phyloP scores from a whole-genome alignment of 2,797 vertebrate species.

The Phalloptychus januarius region DNA sequence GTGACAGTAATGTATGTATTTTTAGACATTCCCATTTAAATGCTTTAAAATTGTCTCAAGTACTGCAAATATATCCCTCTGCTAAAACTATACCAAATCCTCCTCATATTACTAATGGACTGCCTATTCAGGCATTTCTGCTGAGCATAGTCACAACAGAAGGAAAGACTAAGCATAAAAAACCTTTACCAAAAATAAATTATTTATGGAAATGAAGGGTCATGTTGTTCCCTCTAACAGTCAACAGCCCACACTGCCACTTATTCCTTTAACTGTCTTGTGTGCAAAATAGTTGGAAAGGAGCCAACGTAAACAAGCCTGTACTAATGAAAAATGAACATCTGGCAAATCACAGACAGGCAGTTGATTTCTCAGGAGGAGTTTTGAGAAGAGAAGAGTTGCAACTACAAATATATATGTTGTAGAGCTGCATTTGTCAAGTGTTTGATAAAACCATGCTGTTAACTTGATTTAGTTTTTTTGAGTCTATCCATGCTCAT shows the following conservation, averaged over 20 bases:
- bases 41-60: not conserved
- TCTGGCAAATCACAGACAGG: constrained; percentile 8
- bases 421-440: not conserved
- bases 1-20: not conserved
- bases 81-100: constrained; percentile 3
- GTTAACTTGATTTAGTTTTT: not conserved
- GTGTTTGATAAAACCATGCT: constrained; percentile 1
- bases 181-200: not conserved
- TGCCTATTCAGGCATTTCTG: not conserved
- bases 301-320: constrained; percentile 19
- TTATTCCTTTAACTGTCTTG: constrained; percentile 7
- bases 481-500: not conserved
- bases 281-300: constrained; percentile 8
- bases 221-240: constrained; percentile 6
- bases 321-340: constrained; percentile 16
- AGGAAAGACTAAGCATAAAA: constrained; percentile 10
- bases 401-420: constrained; percentile 1
- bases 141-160: constrained; percentile 1
- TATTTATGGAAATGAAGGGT: not conserved
- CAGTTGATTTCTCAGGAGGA: constrained; percentile 11
- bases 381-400: not conserved
- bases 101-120: not conserved
- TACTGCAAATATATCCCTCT: not conserved
- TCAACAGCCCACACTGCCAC: not conserved
- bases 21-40: not conserved